Evolutionary conservation across 2,888 invertebrate genomes (phyloP).

Genomic region (Aphodius granarius): DNA sequence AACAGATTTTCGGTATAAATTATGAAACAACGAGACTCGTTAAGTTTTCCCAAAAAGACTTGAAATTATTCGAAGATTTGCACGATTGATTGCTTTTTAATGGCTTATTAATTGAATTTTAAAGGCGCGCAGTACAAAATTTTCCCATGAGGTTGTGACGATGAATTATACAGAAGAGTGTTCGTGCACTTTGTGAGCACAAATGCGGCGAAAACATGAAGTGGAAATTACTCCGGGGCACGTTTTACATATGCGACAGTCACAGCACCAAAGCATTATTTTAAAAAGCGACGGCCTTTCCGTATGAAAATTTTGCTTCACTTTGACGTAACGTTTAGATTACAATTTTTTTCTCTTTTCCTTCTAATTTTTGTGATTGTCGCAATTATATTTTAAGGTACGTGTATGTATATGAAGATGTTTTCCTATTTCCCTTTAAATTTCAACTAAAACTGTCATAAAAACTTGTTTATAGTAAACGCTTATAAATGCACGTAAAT

Average conservation of each 20-base stretch:
- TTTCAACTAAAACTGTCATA: no score
- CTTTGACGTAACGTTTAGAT: not conserved
- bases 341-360: not conserved
- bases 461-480: no score
- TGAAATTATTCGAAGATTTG: slow-evolving; percentile 7
- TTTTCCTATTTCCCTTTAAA: no score
- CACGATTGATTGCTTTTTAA: slow-evolving; percentile 16
- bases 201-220: not conserved
- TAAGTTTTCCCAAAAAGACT: not conserved
- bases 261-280: not conserved
- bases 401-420: not conserved
- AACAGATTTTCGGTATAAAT: not conserved
- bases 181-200: not conserved
- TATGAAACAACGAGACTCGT: not conserved
- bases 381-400: not conserved
- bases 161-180: slow-evolving; percentile 5
- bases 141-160: not conserved
- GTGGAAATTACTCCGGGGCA: not conserved
- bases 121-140: not conserved
- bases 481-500: not conserved
- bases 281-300: not conserved
- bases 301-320: not conserved
- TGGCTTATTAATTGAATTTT: slow-evolving; percentile 18
- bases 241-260: not conserved
- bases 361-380: not conserved